Conservation (phyloP, 2,888 invertebrate species). For the Mongoloraphidia duomilia region DNA sequence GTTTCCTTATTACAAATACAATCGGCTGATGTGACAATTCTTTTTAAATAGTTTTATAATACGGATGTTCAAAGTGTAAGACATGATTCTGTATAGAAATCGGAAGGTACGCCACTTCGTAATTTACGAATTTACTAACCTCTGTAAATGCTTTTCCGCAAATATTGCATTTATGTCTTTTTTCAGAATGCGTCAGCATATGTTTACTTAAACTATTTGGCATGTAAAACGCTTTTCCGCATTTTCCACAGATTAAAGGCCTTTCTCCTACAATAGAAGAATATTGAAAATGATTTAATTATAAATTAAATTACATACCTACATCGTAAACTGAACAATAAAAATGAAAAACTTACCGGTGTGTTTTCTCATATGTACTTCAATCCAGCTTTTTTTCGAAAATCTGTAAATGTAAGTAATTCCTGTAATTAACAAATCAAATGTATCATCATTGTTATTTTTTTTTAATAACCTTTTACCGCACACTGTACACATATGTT, state of each 20-base stretch:
- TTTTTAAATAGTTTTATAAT: too few species aligned
- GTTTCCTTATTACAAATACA: neutral
- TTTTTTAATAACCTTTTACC: constrained; percentile 6
- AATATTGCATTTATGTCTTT: constrained; percentile 8
- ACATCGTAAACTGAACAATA: too few species aligned
- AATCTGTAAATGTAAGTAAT: constrained; percentile 5
- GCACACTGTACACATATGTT: constrained; percentile 8
- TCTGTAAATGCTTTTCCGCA: constrained; percentile 1
- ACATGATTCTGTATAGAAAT: too few species aligned
- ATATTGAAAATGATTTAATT: too few species aligned
- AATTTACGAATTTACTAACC: neutral
- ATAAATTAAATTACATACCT: too few species aligned
- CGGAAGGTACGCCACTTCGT: too few species aligned
- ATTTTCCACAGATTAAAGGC: constrained; percentile 10
- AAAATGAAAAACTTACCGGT: neutral
- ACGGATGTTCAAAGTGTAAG: too few species aligned
- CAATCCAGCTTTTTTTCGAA: constrained; percentile 11
- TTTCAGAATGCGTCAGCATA: constrained; percentile 9
- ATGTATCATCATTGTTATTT: neutral
- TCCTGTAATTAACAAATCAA: neutral
- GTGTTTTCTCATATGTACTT: constrained; percentile 10
- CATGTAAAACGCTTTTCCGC: constrained; percentile 12
- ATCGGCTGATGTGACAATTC: too few species aligned
- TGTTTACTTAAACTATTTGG: constrained; percentile 11
- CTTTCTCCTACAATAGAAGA: constrained; percentile 4